phyloP scores from a whole-genome alignment of 1,140 invertebrate species.

The Cyclina sinensis region DNA sequence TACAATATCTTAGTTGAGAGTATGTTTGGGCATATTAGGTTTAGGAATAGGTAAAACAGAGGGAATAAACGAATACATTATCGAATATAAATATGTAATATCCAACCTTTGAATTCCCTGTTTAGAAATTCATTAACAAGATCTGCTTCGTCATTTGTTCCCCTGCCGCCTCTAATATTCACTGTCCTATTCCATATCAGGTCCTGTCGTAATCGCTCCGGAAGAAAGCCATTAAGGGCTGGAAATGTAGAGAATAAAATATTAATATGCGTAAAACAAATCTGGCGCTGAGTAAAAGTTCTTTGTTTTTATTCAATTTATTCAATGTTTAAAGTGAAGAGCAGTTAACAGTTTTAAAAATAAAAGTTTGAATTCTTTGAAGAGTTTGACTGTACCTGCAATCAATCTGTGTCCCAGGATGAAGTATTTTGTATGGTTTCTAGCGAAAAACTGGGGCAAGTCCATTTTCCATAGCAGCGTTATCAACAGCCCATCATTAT shows the following conservation, averaged over 20 bases:
- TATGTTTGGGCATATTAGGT: background rate
- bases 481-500: conserved; percentile 60
- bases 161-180: conserved; percentile 52
- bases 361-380: too few relatives aligned
- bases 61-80: background rate
- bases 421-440: conserved; percentile 63
- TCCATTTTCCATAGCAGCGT: conserved; percentile 58
- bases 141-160: conserved; percentile 59
- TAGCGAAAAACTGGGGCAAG: conserved; percentile 47
- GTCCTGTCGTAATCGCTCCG: conserved; percentile 23
- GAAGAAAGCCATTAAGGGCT: conserved; percentile 47
- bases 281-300: too few relatives aligned
- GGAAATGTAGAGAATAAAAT: too few relatives aligned
- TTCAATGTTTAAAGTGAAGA: too few relatives aligned
- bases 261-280: too few relatives aligned
- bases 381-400: background rate
- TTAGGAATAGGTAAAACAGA: background rate
- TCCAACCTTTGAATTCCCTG: conserved; percentile 59
- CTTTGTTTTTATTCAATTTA: too few relatives aligned
- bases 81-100: background rate
- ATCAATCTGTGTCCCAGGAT: conserved; percentile 41
- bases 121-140: conserved; percentile 64
- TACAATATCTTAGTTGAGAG: background rate
- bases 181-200: conserved; percentile 71
- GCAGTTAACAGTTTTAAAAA: too few relatives aligned